Conservation (phyloP, 2,888 invertebrate species). For the Eristalis pertinax region DNA sequence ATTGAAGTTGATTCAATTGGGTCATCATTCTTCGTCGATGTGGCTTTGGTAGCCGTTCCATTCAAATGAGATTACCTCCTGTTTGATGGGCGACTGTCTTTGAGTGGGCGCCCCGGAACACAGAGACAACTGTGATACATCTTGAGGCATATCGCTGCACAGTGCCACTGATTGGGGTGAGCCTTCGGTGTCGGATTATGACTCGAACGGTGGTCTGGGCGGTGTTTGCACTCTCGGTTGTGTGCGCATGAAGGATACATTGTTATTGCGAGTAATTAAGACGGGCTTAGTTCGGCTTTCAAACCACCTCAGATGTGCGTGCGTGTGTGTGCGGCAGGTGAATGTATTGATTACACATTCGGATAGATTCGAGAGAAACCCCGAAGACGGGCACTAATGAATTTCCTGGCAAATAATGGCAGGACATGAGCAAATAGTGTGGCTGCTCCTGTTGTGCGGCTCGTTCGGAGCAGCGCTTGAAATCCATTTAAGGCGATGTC, state of each 20-base stretch:
- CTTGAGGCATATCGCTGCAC: not conserved
- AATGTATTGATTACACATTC: conserved; percentile 19
- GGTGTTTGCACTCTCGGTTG: not conserved
- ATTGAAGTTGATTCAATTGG: conserved; percentile 69
- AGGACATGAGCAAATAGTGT: not conserved
- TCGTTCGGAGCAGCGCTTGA: not conserved
- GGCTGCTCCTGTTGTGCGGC: not conserved
- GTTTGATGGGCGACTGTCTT: not conserved
- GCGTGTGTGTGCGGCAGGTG: not conserved
- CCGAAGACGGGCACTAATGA: not conserved
- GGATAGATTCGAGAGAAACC: not conserved
- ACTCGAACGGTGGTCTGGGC: not conserved
- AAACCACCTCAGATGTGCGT: not conserved
- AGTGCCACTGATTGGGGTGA: not conserved
- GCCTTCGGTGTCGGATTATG: conserved; percentile 10
- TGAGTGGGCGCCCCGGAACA: not conserved
- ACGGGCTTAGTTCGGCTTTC: conserved; percentile 26
- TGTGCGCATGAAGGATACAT: not conserved
- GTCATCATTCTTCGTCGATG: conserved; percentile 49
- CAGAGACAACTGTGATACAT: not conserved
- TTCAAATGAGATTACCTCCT: conserved; percentile 59
- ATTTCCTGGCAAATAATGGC: not conserved
- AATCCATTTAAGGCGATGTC: not conserved
- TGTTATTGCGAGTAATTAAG: conserved; percentile 50
- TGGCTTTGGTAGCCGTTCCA: conserved; percentile 42